Evolutionary conservation across 2,797 vertebrate species (phyloP), one percentile per base, ranked within the genome.

Genomic region (Neopelma chrysocephalum): DNA sequence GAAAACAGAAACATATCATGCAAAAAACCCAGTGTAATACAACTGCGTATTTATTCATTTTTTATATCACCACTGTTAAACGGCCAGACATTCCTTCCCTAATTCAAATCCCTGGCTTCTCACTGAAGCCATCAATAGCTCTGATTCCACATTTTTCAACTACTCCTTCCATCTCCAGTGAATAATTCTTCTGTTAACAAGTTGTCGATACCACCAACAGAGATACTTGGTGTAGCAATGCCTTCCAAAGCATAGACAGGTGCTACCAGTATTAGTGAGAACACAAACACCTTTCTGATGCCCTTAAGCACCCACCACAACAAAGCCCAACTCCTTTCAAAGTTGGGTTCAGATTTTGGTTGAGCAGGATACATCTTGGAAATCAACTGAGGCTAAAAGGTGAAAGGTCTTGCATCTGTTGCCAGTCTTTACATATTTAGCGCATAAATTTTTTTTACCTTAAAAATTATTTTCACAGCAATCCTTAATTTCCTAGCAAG

Each of bases 81-180:
- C 53, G 13, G 7, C 13, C n/a, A 45, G 19, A 60, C 0, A 0
- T 61, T 86, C 26, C 61, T 71, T 60, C n/a, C 42, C 19, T 6
- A 36, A 19, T 48, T 80, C 31, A 78, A 47, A 64, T 31, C 34
- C 5, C 15, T 51, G 38, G 22, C 32, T 76, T 85, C 53, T 88
- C 5, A 4, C 34, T 61, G 91, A 79, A 95, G 53, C 15, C 56
- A 48, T 13, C 60, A 64, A 34, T 14, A 82, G 60, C 45, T 90
- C 50, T 50, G 60, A 61, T 75, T 83, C 45, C 65, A 61, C 7
- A 5, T 71, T 86, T 78, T 72, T 19, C 42, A 47, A 4, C 58
- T 34, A 34, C 48, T 71, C 32, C 13, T 81, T 57, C 21, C 26
- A 69, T 69, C 38, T 3, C 1, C 1, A 22, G 23, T 3, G 7